Conservation (phyloP, 1,140 invertebrate genomes). For the Hycleus cichorii region DNA sequence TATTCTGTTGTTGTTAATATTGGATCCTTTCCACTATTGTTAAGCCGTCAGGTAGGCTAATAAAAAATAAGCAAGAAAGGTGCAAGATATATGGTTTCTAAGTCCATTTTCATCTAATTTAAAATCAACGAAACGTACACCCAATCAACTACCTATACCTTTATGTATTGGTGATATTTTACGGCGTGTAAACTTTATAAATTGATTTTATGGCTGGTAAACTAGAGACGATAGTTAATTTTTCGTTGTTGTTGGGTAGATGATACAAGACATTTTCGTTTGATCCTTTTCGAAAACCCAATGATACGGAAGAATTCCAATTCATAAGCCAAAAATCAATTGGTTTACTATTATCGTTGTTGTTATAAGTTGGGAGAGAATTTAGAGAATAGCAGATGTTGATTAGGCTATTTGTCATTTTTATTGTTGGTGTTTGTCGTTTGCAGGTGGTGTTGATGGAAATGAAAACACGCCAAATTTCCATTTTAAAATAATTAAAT, state of each 20-base stretch:
- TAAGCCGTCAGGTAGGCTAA: background rate
- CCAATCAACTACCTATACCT: too few relatives aligned
- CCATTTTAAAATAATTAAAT: slow-evolving; percentile 7
- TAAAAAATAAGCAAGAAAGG: too few relatives aligned
- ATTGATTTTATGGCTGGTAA: slow-evolving; percentile 16
- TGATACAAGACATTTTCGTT: too few relatives aligned
- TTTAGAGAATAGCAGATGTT: slow-evolving; percentile 1
- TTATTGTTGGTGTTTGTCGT: background rate
- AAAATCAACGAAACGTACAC: slow-evolving; percentile 2
- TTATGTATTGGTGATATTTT: slow-evolving; percentile 4
- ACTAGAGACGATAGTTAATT: background rate
- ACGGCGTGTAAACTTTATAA: slow-evolving; percentile 20
- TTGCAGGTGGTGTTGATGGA: slow-evolving; percentile 12
- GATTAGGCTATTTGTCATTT: slow-evolving; percentile 14
- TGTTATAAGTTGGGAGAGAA: too few relatives aligned
- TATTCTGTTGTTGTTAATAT: background rate
- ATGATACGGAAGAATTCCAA: too few relatives aligned
- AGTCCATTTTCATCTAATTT: slow-evolving; percentile 16
- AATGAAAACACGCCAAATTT: slow-evolving; percentile 12
- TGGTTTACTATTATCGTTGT: too few relatives aligned
- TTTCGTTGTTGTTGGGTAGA: too few relatives aligned
- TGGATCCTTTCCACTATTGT: background rate
- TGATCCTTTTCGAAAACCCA: too few relatives aligned
- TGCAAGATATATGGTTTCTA: too few relatives aligned
- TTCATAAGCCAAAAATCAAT: too few relatives aligned